A percentile compares a stretch with the other conserved stretches of the same genome.
These are phyloP conservation scores for Trogon surrucura DNA, from an alignment of 2,113 vertebrate genomes.

Conservation along the genomic window DNA sequence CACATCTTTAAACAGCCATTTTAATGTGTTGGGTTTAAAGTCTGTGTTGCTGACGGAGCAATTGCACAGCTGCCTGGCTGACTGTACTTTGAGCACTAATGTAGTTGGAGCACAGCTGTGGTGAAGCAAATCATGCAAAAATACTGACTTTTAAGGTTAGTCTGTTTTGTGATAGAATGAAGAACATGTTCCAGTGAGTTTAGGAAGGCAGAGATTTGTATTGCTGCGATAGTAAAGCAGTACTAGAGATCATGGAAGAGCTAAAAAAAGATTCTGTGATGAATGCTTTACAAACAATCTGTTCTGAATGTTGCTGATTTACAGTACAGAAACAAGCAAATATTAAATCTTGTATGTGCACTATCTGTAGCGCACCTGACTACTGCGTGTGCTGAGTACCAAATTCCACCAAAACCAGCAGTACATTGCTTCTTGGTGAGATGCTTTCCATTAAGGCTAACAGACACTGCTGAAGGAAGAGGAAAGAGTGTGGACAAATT, in stretches of 20 bases:
- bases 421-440: not conserved
- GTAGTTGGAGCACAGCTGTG: not conserved
- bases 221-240: not conserved
- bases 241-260: not conserved
- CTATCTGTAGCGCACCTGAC: not conserved
- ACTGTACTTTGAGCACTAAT: not conserved
- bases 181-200: not conserved
- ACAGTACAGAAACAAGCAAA: not conserved
- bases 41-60: not conserved
- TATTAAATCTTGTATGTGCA: not conserved
- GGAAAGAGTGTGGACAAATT: not conserved
- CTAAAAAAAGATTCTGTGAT: not conserved
- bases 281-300: not conserved
- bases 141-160: not conserved
- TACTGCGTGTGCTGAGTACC: not conserved
- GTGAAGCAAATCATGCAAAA: not conserved
- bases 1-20: not conserved
- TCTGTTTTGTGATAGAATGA: not conserved
- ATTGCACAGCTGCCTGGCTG: slow-evolving; percentile 4
- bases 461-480: not conserved
- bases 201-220: not conserved
- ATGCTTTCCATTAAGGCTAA: not conserved
- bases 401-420: not conserved
- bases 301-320: not conserved
- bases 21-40: not conserved